A percentile compares a stretch with the other conserved stretches of the same genome.
Conservation (phyloP, 2,113 vertebrate genomes). For the Pluvianellus socialis region DNA sequence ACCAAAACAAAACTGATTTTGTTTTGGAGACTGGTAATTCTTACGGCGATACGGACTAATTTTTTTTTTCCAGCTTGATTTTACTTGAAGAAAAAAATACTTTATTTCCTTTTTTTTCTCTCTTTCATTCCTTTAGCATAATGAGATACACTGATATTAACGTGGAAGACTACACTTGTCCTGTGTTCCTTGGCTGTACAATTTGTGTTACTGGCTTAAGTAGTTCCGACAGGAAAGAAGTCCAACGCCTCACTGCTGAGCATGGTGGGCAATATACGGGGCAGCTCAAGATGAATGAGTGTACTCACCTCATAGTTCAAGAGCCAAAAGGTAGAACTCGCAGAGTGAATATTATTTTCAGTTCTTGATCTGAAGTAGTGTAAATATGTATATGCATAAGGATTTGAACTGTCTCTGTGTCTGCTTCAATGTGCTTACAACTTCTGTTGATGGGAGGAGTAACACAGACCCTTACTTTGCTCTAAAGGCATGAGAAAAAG, state of each 20-base stretch:
- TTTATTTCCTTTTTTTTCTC: background rate
- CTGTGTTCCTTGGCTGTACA: conserved; percentile 88
- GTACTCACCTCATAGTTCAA: conserved; percentile 94
- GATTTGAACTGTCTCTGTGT: background rate
- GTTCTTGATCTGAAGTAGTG: background rate
- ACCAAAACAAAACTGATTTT: background rate
- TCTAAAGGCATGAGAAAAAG: background rate
- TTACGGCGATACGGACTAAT: background rate
- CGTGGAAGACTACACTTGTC: conserved; percentile 84
- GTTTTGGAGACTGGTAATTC: background rate
- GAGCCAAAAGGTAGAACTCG: conserved; percentile 85
- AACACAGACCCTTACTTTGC: background rate
- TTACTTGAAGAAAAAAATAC: background rate
- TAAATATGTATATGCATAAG: background rate
- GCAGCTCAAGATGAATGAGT: conserved; percentile 96
- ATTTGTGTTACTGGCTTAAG: conserved; percentile 93
- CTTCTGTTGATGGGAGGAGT: background rate
- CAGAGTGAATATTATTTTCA: background rate
- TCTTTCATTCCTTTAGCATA: conserved; percentile 72
- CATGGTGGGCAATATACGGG: conserved; percentile 90
- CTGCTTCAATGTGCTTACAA: background rate
- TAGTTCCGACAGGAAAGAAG: conserved; percentile 83
- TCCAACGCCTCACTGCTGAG: conserved; percentile 86
- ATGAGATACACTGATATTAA: conserved; percentile 84
- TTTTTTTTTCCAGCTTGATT: background rate